Base-by-base conservation (phyloP, 2,113 vertebrate genomes). In the Pedetes capensis region DNA sequence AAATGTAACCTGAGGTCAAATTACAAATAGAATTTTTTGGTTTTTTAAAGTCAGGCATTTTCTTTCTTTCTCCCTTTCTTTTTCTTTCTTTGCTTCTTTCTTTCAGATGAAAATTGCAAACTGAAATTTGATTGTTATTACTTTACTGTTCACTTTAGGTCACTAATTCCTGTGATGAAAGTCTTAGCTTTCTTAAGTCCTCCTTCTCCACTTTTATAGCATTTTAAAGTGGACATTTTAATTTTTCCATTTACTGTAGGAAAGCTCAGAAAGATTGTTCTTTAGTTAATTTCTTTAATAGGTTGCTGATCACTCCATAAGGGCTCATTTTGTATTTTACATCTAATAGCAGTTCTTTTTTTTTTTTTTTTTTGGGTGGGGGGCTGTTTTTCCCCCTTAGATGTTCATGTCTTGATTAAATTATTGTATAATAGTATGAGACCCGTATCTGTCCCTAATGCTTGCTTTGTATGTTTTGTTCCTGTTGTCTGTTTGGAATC, bases 391-490 rank as follows among this genome's bases (percentile, higher is more conserved):
- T 63, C 29, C 57, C 51, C 25, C 66, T 92, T 95, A 97, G 94
- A 83, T 94, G 96, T 95, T 97, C 59, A 93, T 95, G 96, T 97
- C 82, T 96, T 97, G 95, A 97, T 96, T 97, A 96, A 96, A 97
- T 95, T 97, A 97, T 76, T 97, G 95, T 97, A 96, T 96, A 95
- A 97, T 96, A 97, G 96, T 98, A 89, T 97, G 96, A 97, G 95
- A 97, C 97, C 93, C 49, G 64, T 97, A 98, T 97, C 93, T 97
- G 92, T 98, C 98, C 98, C 99, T 99, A 99, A 99, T 98, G 98
- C 99, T 99, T 99, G 98, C 99, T 99, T 99, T 98, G 97, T 99
- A 99, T 99, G 99, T 99, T 99, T 99, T 99, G 98, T 98, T 98
- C 99, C 98, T 99, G 98, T 99, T 99, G 98, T 99, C 99, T 99